Evolutionary conservation across 2,888 invertebrate genomes (phyloP), one percentile per base, ranked within the genome.

Genomic region (Amphiduros pacificus): DNA sequence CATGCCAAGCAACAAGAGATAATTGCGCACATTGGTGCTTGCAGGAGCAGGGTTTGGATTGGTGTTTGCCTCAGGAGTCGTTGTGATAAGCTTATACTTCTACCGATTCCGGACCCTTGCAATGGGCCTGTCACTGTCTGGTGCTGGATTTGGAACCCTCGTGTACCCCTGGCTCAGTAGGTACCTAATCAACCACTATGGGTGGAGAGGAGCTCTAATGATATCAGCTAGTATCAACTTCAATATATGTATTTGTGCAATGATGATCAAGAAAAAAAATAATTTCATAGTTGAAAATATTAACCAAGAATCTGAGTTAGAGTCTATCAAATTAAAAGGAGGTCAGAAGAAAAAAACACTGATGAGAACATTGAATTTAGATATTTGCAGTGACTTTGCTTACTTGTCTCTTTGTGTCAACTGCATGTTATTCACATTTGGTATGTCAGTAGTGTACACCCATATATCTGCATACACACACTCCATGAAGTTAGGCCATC

Each of bases 371-470:
- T 28, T 60, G 36, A 31, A 41, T 36, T 26, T 60, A 1, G 41
- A 53, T 24, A 52, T 60, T 9, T 60, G 52, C 29, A 41, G 32
- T 17, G 40, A 52, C 9, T 9, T 29, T 1, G 41, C 41, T n/a
- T 60, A 51, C 44, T 11, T 60, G 28, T n/a, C 48, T 1, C 29
- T 60, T 2, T 71, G 70, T 51, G 26, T 67, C 2, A 72, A 72
- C 53, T 70, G 67, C 51, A 66, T 74, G 32, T 55, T 74, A 20
- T 67, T 71, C 53, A 70, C 70, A 40, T 73, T 71, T 51, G 73
- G 73, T 0, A 67, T 72, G 27, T 71, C 71, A 1, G 68, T 73
- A 0, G 54, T 71, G n/a, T 72, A 71, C 57, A 65, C 71, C 4
- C 74, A 74, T 56, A 62, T 74, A 26, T 57, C 71, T 9, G 68